Base-by-base conservation (phyloP, 1,140 invertebrate genomes). In the Lepidurus couesii region DNA sequence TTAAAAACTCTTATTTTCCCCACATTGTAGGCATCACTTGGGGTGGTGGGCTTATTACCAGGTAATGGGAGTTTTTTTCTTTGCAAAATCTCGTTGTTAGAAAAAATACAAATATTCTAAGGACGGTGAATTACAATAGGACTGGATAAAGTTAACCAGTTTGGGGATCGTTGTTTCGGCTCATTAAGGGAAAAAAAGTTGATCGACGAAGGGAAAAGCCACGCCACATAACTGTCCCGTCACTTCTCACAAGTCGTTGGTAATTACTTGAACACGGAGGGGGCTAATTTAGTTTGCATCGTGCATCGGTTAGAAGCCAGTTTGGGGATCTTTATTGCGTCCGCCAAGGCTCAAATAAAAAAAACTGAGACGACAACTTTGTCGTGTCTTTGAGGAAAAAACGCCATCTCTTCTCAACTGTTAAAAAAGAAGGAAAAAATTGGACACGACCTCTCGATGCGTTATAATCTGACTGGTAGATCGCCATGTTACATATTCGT, bases 201-300 rank as follows among this genome's bases (percentile, higher is more conserved):
- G 53, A 65, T 65, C n/a, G 53, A 21, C 21, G 53, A 65, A 65
- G 53, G 53, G 53, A 21, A 65, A 21, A 65, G 21, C 53, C 53
- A 65, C 53, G 53, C 53, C 53, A 65, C 53, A 65, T 65, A 65
- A 65, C 53, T 65, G 53, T 65, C 53, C 16, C 53, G 53, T 65
- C 53, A 65, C 53, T 13, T 65, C 53, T 65, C 53, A 16, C 53
- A 65, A 65, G 53, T 65, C 53, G 53, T 65, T 65, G n/a, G 21
- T 65, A 65, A 65, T 65, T 65, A 65, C 53, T 65, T 65, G 53
- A 65, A 65, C 53, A 65, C 53, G 53, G 53, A 65, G 16, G 53
- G 13, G 53, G 53, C 53, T 65, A 65, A 65, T 65, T 65, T 65
- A 65, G 53, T 65, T 65, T 65, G 53, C 53, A 65, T 65, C 53